Percentiles rank a stretch among this genome's conserved stretches.
Evolutionary conservation across 2,888 invertebrate species (phyloP).

Genomic region (Agrotis exclamationis): DNA sequence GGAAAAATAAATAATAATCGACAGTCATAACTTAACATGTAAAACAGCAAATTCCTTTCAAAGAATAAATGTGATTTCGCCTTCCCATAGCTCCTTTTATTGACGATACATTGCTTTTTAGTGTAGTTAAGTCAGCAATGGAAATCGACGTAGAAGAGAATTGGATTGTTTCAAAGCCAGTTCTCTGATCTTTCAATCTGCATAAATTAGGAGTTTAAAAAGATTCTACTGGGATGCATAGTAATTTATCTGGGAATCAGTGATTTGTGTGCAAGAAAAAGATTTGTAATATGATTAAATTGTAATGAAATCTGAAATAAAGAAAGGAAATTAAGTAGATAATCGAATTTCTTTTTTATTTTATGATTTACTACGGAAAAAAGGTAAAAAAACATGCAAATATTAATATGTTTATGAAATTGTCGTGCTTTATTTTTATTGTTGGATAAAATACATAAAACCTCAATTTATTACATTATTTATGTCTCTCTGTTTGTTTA

Average conservation of each 20-base stretch:
- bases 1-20: too few relatives aligned
- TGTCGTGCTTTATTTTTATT: too few relatives aligned
- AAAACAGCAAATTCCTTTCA: not conserved
- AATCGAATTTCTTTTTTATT: not conserved
- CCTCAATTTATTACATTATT: too few relatives aligned
- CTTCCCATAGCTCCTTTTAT: conserved; percentile 9
- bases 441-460: too few relatives aligned
- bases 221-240: conserved; percentile 17
- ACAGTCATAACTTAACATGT: too few relatives aligned
- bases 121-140: conserved; percentile 34
- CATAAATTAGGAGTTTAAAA: conserved; percentile 51
- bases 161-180: conserved; percentile 47
- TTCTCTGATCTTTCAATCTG: conserved; percentile 61
- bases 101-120: conserved; percentile 29
- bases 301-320: not conserved
- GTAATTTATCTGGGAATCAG: conserved; percentile 16
- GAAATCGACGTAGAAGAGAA: conserved; percentile 45
- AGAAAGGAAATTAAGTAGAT: not conserved
- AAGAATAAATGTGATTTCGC: conserved; percentile 14
- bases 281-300: not conserved
- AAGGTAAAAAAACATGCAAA: too few relatives aligned
- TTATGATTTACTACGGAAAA: too few relatives aligned
- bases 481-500: too few relatives aligned
- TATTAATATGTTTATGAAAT: too few relatives aligned
- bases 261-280: conserved; percentile 10